Percentiles rank a stretch among this genome's conserved stretches.
Conservation (phyloP, 1,140 invertebrate species). For the Microplitis demolitor region DNA sequence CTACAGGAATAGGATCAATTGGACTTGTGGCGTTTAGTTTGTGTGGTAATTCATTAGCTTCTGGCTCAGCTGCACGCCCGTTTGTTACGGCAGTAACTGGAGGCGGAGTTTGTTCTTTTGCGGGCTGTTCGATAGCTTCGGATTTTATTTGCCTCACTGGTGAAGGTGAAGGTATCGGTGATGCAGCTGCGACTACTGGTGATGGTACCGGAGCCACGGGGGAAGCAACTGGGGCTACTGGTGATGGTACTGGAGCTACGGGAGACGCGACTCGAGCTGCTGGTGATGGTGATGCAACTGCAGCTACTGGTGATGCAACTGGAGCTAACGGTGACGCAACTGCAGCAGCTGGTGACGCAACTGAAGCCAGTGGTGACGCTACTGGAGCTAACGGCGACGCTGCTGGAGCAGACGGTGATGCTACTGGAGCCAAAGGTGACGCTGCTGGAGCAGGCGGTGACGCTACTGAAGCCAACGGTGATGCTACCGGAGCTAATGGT, state of each 20-base stretch:
- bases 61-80: slow-evolving; percentile 40
- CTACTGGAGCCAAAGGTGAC: background rate
- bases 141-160: background rate
- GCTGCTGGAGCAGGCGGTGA: background rate
- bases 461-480: background rate
- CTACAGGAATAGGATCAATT: background rate
- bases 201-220: background rate
- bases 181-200: background rate
- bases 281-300: background rate
- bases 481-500: background rate
- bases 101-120: slow-evolving; percentile 5
- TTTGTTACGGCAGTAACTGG: slow-evolving; percentile 36
- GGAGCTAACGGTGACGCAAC: background rate
- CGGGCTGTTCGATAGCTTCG: background rate
- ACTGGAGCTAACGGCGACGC: background rate
- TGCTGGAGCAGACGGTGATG: too few relatives aligned
- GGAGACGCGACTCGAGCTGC: background rate
- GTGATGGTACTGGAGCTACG: background rate
- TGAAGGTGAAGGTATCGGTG: too few relatives aligned
- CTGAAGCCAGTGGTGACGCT: background rate
- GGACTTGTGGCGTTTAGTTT: slow-evolving; percentile 25
- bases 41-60: slow-evolving; percentile 33
- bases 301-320: background rate
- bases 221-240: background rate
- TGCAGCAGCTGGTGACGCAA: background rate